Evolutionary conservation across 2,797 vertebrate genomes (phyloP).

Genomic region (Gymnodraco acuticeps): DNA sequence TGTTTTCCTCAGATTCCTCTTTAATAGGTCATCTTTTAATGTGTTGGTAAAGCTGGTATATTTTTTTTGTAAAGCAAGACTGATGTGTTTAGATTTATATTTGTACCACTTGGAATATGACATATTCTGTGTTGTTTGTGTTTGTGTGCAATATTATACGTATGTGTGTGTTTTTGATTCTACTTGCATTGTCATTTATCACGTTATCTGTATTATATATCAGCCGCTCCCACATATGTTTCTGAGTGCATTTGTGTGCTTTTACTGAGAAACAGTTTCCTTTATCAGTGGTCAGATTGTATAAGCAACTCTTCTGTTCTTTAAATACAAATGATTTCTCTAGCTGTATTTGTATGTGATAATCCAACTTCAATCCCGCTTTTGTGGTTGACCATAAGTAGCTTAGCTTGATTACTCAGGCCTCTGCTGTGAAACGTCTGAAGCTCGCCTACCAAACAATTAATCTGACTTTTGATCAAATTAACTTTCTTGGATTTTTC

Average conservation of each 20-base stretch:
- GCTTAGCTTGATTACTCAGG: slow-evolving; percentile 35
- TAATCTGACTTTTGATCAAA: slow-evolving; percentile 49
- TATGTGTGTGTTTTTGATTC: slow-evolving; percentile 26
- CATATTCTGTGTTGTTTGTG: slow-evolving; percentile 5
- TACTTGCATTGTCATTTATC: slow-evolving; percentile 12
- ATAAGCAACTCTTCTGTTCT: not conserved
- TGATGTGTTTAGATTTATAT: slow-evolving; percentile 1
- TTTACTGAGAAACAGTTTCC: not conserved
- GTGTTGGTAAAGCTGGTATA: not conserved
- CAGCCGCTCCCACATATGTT: slow-evolving; percentile 11
- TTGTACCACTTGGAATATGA: slow-evolving; percentile 8
- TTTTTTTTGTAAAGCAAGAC: not conserved
- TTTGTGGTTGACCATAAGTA: slow-evolving; percentile 45
- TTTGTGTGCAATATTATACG: not conserved
- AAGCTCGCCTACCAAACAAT: slow-evolving; percentile 27
- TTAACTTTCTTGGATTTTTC: slow-evolving; percentile 20
- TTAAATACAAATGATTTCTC: slow-evolving; percentile 27
- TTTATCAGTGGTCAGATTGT: slow-evolving; percentile 2
- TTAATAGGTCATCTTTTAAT: not conserved
- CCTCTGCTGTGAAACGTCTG: slow-evolving; percentile 21
- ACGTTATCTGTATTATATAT: slow-evolving; percentile 28
- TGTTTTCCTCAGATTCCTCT: not conserved
- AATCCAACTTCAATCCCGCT: slow-evolving; percentile 26
- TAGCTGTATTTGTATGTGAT: slow-evolving; percentile 22
- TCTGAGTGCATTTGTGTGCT: slow-evolving; percentile 17